Base-by-base conservation (phyloP, 2,888 invertebrate genomes). In the Chromoteleia sp. region DNA sequence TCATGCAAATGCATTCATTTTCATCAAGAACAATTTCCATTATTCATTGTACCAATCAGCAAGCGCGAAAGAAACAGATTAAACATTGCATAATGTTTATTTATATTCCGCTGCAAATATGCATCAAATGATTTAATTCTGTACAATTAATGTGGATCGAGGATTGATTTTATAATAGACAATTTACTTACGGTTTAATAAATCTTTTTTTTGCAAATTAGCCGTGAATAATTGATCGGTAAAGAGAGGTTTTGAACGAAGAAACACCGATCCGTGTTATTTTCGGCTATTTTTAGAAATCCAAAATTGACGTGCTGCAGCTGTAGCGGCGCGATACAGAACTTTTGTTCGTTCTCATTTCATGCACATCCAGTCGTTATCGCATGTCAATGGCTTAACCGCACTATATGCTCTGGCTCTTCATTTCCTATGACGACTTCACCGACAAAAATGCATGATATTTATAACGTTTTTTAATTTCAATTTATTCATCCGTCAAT, bases 341-440 rank as follows among this genome's bases (percentile, higher is more conserved):
- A 74, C 75, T 70, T 75, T 81, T 81, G 80, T 79, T 73, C 67
- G 67, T 54, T 67, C 73, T 79, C 79, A 79, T 79, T 79, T 59
- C 73, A 61, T 54, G 73, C 73, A 61, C 79, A 58, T 68, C 58
- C 54, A 67, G 54, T 54, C 73, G 67, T 79, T 79, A 79, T 73
- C 67, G 39, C 79, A 68, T 81, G 71, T 80, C 80, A 80, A 70
- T 80, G 75, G 68, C 68, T 68, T 67, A 76, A 59, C 75, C 65
- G 58, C 79, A 19, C 67, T 61, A 10, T 56, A 74, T 36, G 29
- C 54, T 29, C 14, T 7, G 21, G 36, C 43, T 70, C 65, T 80
- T 70, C 65, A 75, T 80, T 80, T 74, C 39, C 80, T 65, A 70
- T 75, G 65, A 29, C 43, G 56, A 56, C n/a, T 63, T 65, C 15